Evolutionary conservation across 2,113 vertebrate genomes (phyloP).

Genomic region (Chauna torquata): DNA sequence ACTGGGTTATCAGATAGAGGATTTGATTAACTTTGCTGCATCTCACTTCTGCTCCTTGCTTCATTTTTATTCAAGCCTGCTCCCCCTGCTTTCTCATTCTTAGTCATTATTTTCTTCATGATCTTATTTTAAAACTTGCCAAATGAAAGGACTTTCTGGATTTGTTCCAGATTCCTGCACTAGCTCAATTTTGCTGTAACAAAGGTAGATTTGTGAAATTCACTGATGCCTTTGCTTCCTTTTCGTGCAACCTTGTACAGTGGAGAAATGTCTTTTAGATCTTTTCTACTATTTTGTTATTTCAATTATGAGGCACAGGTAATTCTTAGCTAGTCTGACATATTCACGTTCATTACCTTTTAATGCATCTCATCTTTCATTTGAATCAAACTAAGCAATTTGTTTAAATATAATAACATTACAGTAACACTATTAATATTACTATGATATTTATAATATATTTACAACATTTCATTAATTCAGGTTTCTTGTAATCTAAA

Average conservation of each 20-base stretch:
- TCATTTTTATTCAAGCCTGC: background rate
- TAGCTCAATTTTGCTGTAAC: background rate
- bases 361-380: background rate
- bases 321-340: background rate
- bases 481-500: background rate
- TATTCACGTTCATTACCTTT: background rate
- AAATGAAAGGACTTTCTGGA: background rate
- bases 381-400: background rate
- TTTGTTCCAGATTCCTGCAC: background rate
- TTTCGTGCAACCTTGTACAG: background rate
- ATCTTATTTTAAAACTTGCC: background rate
- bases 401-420: background rate
- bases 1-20: background rate
- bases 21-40: background rate
- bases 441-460: background rate
- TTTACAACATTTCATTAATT: background rate
- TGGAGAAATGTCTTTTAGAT: background rate
- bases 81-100: background rate
- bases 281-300: background rate
- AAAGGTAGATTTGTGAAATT: background rate
- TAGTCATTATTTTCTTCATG: background rate
- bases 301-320: background rate
- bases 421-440: background rate
- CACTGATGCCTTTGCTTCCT: background rate
- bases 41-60: background rate